Base-by-base conservation (phyloP, 2,797 vertebrate genomes). In the Echiichthys vipera region DNA sequence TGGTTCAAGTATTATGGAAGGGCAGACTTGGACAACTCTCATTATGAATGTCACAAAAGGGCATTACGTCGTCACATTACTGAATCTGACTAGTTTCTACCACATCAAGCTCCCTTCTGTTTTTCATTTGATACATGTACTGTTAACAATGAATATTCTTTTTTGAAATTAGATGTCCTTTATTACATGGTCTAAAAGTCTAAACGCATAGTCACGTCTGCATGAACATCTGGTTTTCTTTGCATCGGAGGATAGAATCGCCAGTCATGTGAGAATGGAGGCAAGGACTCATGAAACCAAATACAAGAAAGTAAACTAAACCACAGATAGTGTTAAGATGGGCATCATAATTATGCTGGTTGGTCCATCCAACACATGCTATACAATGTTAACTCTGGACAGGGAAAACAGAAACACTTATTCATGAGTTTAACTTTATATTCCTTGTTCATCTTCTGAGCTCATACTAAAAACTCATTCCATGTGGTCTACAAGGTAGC, bases 31-130 rank as follows among this genome's bases (percentile, higher is more conserved):
- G 73, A 66, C 64, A 78, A 39, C 49, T 46, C 50, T 81, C 51
- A 34, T 67, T 76, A 63, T 78, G 72, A 84, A 83, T 85, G 77
- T 92, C 85, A 84, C 74, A 81, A 68, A 84, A 71, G 85, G 91
- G 87, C 91, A 92, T 90, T 91, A 89, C 24, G n/a, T 83, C 53
- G 7, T 84, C 77, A 76, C 40, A 73, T 40, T 80, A 45, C 78
- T 82, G 43, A 78, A 76, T 78, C 58, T 58, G 46, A 77, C 50
- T 37, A 43, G 7, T 77, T 71, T 63, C 37, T 55, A 65, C 56
- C 25, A 49, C 37, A 37, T 37, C 8, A 42, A 59, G 49, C 55
- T 65, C 79, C 37, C 14, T 46, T 55, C 34, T 55, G 12, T 68
- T 72, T 78, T 29, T 58, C n/a, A 70, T 74, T 59, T 47, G n/a